A percentile compares a stretch with the other conserved stretches of the same genome.
Conservation (phyloP, 2,888 invertebrate species). For the Tipula helvola region DNA sequence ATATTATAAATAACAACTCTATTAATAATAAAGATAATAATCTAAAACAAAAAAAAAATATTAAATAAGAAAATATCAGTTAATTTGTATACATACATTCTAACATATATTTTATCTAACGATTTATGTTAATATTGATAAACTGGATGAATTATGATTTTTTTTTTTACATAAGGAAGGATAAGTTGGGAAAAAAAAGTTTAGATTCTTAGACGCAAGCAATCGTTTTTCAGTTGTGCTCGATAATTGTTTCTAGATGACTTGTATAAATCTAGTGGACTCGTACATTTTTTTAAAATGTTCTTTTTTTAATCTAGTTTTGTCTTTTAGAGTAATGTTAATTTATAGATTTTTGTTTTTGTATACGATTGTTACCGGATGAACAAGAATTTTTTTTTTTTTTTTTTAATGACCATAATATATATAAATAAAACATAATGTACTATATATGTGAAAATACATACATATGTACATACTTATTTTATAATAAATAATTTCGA, state of each 20-base stretch:
- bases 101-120: background rate
- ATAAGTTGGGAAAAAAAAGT: background rate
- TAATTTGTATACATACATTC: background rate
- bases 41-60: background rate
- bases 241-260: background rate
- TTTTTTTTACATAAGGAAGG: background rate
- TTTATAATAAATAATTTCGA: background rate
- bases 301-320: background rate
- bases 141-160: background rate
- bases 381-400: background rate
- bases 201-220: background rate
- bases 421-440: background rate
- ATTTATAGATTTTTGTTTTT: background rate
- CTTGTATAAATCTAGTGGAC: background rate
- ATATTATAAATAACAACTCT: background rate
- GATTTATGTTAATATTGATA: background rate
- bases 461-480: background rate
- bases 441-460: background rate
- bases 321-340: background rate
- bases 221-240: background rate
- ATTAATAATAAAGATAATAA: background rate
- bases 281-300: background rate
- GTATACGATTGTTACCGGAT: background rate
- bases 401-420: background rate
- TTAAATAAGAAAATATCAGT: slow-evolving; percentile 10